These are phyloP conservation scores for Mormyrus hasselquistii DNA, from an alignment of 2,797 vertebrate genomes.

Conservation along the genomic window DNA sequence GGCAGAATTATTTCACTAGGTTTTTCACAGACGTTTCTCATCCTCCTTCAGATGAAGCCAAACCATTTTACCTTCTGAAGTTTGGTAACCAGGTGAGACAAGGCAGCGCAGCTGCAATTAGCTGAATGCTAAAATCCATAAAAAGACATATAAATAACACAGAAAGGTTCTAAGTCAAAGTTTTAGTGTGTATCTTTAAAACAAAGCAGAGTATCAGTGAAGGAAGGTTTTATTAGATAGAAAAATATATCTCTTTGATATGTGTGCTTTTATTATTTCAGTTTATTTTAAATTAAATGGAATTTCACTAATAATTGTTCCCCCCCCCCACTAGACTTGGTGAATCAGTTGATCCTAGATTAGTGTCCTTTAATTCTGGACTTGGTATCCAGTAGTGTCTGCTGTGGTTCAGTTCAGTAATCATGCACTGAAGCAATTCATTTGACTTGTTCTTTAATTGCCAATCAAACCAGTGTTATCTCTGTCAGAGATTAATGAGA, in stretches of 20 bases:
- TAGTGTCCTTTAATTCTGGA: neutral
- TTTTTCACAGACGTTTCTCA: neutral
- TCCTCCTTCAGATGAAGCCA: neutral
- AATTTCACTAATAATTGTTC: neutral
- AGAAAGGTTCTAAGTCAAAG: neutral
- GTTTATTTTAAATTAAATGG: neutral
- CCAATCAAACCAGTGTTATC: neutral
- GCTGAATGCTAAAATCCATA: neutral
- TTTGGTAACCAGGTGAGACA: neutral
- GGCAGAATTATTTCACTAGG: neutral
- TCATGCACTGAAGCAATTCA: neutral
- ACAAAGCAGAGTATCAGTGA: neutral
- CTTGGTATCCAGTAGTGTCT: neutral
- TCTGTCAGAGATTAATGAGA: neutral
- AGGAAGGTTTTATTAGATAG: neutral
- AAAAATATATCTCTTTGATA: neutral
- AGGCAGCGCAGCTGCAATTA: neutral
- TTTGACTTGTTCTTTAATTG: neutral
- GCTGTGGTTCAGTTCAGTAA: neutral
- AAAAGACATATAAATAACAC: neutral
- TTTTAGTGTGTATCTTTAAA: neutral
- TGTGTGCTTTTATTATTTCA: neutral
- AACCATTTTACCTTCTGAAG: neutral
- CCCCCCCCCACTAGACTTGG: neutral
- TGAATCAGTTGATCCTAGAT: neutral